Base-by-base conservation (phyloP, 2,797 vertebrate genomes). In the Lagocephalus sceleratus region DNA sequence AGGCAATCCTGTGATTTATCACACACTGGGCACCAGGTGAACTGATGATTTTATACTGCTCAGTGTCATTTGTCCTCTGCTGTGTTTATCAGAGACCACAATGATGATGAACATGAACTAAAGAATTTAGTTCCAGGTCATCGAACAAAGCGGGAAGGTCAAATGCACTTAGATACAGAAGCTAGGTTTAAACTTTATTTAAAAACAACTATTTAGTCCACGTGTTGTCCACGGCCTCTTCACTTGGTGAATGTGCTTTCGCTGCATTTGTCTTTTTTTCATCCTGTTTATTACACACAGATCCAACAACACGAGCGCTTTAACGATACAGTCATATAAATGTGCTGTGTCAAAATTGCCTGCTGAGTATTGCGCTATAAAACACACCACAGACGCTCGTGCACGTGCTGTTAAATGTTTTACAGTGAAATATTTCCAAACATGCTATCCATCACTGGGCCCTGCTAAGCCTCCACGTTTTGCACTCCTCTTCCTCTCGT, bases 361-460 rank as follows among this genome's bases (percentile, higher is more conserved):
- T n/a, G 54, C 60, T 71, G 54, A 11, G 68, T 68, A 53, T 26
- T 1, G 46, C 1, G 35, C 68, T 16, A 11, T 85, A 71, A 73
- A 81, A 67, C 52, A 42, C n/a, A 15, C 56, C 46, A 2, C 66
- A 54, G 32, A 5, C 48, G 50, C 64, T 35, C 22, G 56, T 42
- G 54, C 66, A 29, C 59, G 14, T 23, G 22, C 51, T 51, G 56
- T 53, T 58, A 71, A 59, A 46, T 14, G 45, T 71, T 35, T 76
- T 57, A 68, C 53, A 51, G 67, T 71, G 66, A 76, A 67, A 66
- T 51, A 59, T 69, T 66, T 60, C 40, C 20, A 50, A 65, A 55
- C 45, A 40, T 41, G 42, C 62, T 67, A 60, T 43, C 32, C 21
- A 6, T 19, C 20, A 2, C 32, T 32, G 19, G 32, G 57, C 50